Evolutionary conservation across 1,140 invertebrate species (phyloP), one percentile per base, ranked within the genome.

Genomic region (Orius laevigatus): DNA sequence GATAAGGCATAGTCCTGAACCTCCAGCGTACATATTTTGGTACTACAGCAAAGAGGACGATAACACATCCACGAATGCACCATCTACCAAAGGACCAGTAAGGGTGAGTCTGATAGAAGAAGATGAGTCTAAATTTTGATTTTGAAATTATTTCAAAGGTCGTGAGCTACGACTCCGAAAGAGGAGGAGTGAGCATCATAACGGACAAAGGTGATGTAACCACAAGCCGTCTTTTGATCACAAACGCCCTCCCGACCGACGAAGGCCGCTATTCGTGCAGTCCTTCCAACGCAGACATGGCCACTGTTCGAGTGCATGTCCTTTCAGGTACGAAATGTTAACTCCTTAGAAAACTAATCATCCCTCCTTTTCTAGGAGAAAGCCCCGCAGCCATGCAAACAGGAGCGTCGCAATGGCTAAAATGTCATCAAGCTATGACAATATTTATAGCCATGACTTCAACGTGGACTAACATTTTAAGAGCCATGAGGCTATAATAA

Each of bases 21-120:
- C 85, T 44, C 84, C 85, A 56, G 83, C 83, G 55, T 89, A 83
- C 70, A 87, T 91, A 62, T 91, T 91, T 66, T 91, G 87, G 87
- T 90, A 91, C 71, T 86, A 90, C 71, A 81, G 86, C 64, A 84
- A 88, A 59, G 76, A 83, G 70, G 82, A 53, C 40, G 51, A 53
- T 19, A 53, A 49, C 35, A 53, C 47, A n/a, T 44, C 47, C 10
- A 46, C 44, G 9, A 46, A 46, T 36, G 36, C 43, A n/a, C 40
- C 36, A 16, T 49, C 48, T 9, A 53, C 51, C 3, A 53, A 53
- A 38, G 51, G 51, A 2, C 51, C 51, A 19, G 40, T 53, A 9
- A 48, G 46, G 38, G 51, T 53, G 40, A 46, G 32, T 47, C 16
- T 5, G 36, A 36, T 46, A 25, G 5, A 25, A 25, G 25, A 25